phyloP scores from a whole-genome alignment of 2,113 vertebrate genomes.

The Pelecanus crispus region DNA sequence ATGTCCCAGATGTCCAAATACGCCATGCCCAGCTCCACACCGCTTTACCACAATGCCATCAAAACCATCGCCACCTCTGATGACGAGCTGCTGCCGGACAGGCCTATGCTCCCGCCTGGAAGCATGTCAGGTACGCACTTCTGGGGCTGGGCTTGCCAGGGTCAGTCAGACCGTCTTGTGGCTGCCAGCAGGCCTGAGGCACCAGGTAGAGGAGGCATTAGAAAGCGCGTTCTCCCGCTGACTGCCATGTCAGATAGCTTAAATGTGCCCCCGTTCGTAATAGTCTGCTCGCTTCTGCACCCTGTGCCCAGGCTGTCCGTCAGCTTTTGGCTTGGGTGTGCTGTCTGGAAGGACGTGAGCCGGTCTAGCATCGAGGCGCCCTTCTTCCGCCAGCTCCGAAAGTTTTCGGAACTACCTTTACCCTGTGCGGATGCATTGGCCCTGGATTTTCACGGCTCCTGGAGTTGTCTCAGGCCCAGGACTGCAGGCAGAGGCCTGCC shows the following conservation, averaged over 20 bases:
- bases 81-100: slow-evolving; percentile 90
- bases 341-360: background rate
- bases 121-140: slow-evolving; percentile 79
- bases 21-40: slow-evolving; percentile 95
- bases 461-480: background rate
- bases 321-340: background rate
- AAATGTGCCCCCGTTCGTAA: background rate
- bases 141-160: background rate
- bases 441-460: background rate
- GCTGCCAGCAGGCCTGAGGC: background rate
- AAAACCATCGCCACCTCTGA: slow-evolving; percentile 98
- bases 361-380: background rate
- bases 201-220: background rate
- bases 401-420: background rate
- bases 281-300: background rate
- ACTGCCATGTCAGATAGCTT: background rate
- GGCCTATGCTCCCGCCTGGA: slow-evolving; percentile 85
- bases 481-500: background rate
- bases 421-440: fast-evolving
- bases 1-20: slow-evolving; percentile 99
- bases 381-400: background rate
- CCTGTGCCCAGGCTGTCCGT: background rate
- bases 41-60: slow-evolving; percentile 98
- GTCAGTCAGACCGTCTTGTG: background rate
- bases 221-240: background rate